A percentile compares a stretch with the other conserved stretches of the same genome.
phyloP scores from a whole-genome alignment of 2,113 vertebrate genomes.

The Erythrolamprus reginae region DNA sequence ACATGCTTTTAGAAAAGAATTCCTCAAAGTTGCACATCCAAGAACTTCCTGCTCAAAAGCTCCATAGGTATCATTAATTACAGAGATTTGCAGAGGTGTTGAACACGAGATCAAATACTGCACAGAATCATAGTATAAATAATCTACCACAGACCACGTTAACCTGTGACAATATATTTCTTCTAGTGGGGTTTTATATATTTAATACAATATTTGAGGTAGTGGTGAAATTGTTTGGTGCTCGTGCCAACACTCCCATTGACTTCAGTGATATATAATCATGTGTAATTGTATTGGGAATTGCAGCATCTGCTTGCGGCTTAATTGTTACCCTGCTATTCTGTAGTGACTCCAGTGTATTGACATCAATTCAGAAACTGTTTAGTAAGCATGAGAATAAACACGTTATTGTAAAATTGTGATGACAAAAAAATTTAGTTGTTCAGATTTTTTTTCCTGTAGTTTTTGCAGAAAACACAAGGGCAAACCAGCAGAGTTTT shows the following conservation, averaged over 20 bases:
- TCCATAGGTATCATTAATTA: neutral
- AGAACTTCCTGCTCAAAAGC: neutral
- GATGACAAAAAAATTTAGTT: neutral
- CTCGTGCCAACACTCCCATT: neutral
- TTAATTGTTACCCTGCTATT: neutral
- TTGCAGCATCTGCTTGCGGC: neutral
- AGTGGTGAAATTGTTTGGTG: neutral
- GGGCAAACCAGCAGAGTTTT: neutral
- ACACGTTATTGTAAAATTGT: neutral
- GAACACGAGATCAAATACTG: neutral
- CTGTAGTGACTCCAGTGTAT: neutral
- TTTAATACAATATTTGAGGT: neutral
- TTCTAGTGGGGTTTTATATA: neutral
- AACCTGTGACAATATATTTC: neutral
- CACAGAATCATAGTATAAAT: neutral
- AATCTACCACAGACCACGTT: neutral
- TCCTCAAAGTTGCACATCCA: neutral
- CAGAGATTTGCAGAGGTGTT: neutral
- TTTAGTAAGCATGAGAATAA: neutral
- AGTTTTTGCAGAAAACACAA: neutral
- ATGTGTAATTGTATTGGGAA: conserved; percentile 5
- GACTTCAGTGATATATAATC: conserved; percentile 3
- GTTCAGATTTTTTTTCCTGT: neutral
- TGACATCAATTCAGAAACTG: neutral
- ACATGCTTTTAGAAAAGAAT: neutral